These are phyloP conservation scores for Solea senegalensis DNA, from an alignment of 2,113 vertebrate species.

Conservation along the genomic window DNA sequence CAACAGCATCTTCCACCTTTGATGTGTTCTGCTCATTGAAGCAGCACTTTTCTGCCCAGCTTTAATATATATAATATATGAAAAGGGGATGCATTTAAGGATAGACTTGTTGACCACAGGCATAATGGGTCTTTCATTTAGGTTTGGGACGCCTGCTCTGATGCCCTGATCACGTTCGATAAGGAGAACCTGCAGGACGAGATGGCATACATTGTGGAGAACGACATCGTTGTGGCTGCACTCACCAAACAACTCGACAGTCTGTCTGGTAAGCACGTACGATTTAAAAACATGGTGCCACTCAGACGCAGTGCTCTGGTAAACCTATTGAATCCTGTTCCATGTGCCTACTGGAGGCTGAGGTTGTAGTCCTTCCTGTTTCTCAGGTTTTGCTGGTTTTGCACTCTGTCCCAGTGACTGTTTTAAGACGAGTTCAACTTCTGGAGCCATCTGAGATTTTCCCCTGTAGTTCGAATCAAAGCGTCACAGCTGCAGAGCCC, in stretches of 20 bases:
- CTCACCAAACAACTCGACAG: conserved; percentile 90
- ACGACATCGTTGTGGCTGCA: conserved; percentile 90
- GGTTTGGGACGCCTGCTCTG: conserved; percentile 99
- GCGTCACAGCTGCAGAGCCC: conserved; percentile 58
- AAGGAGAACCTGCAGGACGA: conserved; percentile 91
- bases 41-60: conserved; percentile 50
- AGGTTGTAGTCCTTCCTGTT: conserved; percentile 67
- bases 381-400: conserved; percentile 73
- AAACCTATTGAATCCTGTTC: conserved; percentile 43
- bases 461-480: conserved; percentile 73
- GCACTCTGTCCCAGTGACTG: conserved; percentile 54
- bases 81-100: conserved; percentile 64
- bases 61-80: conserved; percentile 58
- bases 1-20: conserved; percentile 60
- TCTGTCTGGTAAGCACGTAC: conserved; percentile 84
- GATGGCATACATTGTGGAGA: conserved; percentile 97
- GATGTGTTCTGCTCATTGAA: conserved; percentile 75
- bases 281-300: conserved; percentile 27
- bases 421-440: conserved; percentile 62
- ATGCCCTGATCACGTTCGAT: conserved; percentile 96
- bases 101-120: conserved; percentile 66
- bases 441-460: conserved; percentile 70
- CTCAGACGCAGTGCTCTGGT: conserved; percentile 8
- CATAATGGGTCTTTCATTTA: conserved; percentile 80
- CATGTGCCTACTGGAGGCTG: conserved; percentile 48